Base-by-base conservation (phyloP, 2,888 invertebrate genomes). In the Calameuta idolon region DNA sequence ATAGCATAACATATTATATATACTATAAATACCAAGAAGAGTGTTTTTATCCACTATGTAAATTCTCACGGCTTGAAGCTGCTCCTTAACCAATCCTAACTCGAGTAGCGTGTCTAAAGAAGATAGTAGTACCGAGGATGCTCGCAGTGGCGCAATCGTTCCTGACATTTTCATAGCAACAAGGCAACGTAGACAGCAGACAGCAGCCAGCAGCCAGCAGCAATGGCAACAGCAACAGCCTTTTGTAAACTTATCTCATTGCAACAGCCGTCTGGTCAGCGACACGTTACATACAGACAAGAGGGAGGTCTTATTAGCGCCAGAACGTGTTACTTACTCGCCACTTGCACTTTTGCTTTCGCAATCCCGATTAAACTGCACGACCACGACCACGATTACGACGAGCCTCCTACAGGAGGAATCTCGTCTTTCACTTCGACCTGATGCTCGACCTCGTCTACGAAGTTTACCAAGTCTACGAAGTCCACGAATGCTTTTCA, bases 161-260 rank as follows among this genome's bases (percentile, higher is more conserved):
- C 79, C 83, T 86, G 86, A 87, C 87, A 87, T 87, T 87, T 86
- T 85, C 87, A 83, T 85, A 80, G 30, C 81, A 79, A 82, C 83
- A 82, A 81, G 80, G 77, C 80, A 81, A 34, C 69, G 79, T 34
- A 73, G 76, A 55, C 76, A 76, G 81, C 82, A 83, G 84, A 82
- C 82, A 40, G 15, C 40, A 40, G 40, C 40, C 76, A 76, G 81
- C 82, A 83, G 84, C 83, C 82, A 15, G 15, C 40, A 40, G 40
- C 40, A 40, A 15, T 5, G 5, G 40, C 40, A 40, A 40, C 9
- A 55, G 55, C 23, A 23, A 23, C 55, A 55, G 55, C 23, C 55
- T 55, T 55, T 79, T 83, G 80, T 82, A 80, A 83, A 80, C 79
- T 74, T 79, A 81, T 79, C 77, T 76, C 79, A 81, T 86, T 87